phyloP scores from a whole-genome alignment of 2,113 vertebrate genomes.

The Macrotus californicus region DNA sequence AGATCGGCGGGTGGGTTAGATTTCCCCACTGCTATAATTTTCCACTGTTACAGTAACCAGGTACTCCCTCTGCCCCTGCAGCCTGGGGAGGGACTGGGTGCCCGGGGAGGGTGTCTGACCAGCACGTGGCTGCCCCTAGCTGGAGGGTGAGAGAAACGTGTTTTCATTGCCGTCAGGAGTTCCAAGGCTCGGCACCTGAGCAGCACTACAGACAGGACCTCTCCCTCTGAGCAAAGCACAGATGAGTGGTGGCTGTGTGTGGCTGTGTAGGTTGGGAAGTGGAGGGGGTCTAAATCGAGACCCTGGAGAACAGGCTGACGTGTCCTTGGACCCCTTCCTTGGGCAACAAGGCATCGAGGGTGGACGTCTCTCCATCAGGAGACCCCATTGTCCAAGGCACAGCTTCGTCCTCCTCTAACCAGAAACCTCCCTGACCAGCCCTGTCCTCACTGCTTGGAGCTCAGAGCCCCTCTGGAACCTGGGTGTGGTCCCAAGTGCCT shows the following conservation, averaged over 20 bases:
- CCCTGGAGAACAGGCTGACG: not conserved
- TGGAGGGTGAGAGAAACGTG: not conserved
- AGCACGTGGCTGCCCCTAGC: not conserved
- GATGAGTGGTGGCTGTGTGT: not conserved
- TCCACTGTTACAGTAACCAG: not conserved
- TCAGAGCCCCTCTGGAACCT: conserved; percentile 11
- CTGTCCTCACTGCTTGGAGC: not conserved
- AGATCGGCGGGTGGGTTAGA: too few species aligned
- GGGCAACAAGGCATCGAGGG: not conserved
- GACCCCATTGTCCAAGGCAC: not conserved
- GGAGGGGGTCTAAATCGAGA: not conserved
- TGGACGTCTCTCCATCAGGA: not conserved
- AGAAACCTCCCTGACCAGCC: not conserved
- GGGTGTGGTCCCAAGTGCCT: not conserved
- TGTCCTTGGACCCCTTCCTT: not conserved
- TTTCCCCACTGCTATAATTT: too few species aligned
- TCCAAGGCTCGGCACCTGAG: not conserved
- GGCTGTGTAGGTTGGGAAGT: not conserved
- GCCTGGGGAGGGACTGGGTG: not conserved
- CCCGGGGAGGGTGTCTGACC: not conserved
- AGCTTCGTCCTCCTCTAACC: not conserved
- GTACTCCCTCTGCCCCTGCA: too few species aligned
- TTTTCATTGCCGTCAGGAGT: not conserved
- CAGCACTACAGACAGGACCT: not conserved
- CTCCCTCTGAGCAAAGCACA: not conserved